Conservation (phyloP, 1,140 invertebrate species). For the Octopus sinensis region DNA sequence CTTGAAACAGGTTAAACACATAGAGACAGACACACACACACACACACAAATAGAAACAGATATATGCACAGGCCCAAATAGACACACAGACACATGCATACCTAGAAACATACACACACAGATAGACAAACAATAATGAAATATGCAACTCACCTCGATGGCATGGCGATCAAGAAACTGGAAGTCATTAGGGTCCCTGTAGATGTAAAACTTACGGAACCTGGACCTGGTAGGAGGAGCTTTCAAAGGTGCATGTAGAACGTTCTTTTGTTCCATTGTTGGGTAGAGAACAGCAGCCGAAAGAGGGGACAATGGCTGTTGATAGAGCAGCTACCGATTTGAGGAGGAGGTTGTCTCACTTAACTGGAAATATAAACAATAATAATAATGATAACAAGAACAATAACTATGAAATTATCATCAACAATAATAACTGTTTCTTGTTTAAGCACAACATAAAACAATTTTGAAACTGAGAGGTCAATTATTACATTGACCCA, state of each 20-base stretch:
- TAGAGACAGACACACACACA: neutral
- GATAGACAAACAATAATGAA: neutral
- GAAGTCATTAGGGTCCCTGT: conserved; percentile 50
- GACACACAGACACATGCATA: neutral
- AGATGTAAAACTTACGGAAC: conserved; percentile 53
- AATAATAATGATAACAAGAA: too few species aligned
- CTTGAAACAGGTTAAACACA: neutral
- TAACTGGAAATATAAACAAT: too few species aligned
- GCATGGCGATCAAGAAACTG: conserved; percentile 54
- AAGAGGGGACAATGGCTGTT: too few species aligned
- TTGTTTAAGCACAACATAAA: too few species aligned
- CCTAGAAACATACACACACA: neutral
- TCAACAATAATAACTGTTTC: too few species aligned
- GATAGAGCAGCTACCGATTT: too few species aligned
- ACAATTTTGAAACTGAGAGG: too few species aligned
- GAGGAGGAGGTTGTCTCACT: too few species aligned
- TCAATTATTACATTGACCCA: too few species aligned
- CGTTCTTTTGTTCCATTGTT: conserved; percentile 19
- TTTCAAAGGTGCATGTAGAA: conserved; percentile 29
- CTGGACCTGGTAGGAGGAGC: conserved; percentile 43
- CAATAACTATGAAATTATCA: too few species aligned
- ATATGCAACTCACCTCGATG: conserved; percentile 40
- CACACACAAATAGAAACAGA: neutral
- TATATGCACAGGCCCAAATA: neutral
- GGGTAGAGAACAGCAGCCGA: too few species aligned